Evolutionary conservation across 1,140 invertebrate genomes (phyloP).

Genomic region (Drosophila bifasciata): DNA sequence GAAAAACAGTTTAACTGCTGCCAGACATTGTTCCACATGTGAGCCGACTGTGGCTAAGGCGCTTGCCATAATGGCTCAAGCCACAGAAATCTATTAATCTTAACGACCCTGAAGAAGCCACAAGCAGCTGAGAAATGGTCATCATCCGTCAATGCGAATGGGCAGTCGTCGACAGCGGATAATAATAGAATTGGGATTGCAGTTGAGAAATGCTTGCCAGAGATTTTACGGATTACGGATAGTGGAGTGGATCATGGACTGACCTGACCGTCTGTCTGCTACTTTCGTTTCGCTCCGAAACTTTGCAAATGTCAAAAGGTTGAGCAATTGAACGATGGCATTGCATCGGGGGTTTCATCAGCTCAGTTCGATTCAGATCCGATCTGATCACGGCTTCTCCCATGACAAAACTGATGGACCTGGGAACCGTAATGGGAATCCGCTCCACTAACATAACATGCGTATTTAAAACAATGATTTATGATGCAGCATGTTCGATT

Average conservation of each 20-base stretch:
- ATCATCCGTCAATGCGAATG: slow-evolving; percentile 45
- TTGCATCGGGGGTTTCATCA: slow-evolving; percentile 15
- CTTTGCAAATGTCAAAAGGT: slow-evolving; percentile 68
- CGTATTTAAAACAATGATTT: slow-evolving; percentile 36
- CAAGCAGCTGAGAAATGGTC: slow-evolving; percentile 38
- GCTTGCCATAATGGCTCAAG: slow-evolving; percentile 62
- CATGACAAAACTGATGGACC: slow-evolving; percentile 37
- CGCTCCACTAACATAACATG: slow-evolving; percentile 52
- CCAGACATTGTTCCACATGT: slow-evolving; percentile 55
- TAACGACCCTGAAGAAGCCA: slow-evolving; percentile 68
- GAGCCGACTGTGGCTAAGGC: slow-evolving; percentile 29
- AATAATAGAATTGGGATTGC: slow-evolving; percentile 72
- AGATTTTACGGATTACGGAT: slow-evolving; percentile 38
- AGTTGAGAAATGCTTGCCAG: slow-evolving; percentile 70
- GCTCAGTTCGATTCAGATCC: slow-evolving; percentile 12
- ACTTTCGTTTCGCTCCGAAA: slow-evolving; percentile 54
- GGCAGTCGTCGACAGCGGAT: slow-evolving; percentile 35
- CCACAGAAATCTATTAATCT: slow-evolving; percentile 71
- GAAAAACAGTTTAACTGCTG: slow-evolving; percentile 52
- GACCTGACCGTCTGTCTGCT: slow-evolving; percentile 13
- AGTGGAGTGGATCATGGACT: slow-evolving; percentile 6
- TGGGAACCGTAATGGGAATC: slow-evolving; percentile 52
- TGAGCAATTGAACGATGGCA: slow-evolving; percentile 45
- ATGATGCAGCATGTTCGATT: slow-evolving; percentile 19
- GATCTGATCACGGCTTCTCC: slow-evolving; percentile 28